Percentiles rank a stretch among this genome's conserved stretches.
These are phyloP conservation scores for Ochotona curzoniae DNA, from an alignment of 2,113 vertebrate species.

Conservation along the genomic window DNA sequence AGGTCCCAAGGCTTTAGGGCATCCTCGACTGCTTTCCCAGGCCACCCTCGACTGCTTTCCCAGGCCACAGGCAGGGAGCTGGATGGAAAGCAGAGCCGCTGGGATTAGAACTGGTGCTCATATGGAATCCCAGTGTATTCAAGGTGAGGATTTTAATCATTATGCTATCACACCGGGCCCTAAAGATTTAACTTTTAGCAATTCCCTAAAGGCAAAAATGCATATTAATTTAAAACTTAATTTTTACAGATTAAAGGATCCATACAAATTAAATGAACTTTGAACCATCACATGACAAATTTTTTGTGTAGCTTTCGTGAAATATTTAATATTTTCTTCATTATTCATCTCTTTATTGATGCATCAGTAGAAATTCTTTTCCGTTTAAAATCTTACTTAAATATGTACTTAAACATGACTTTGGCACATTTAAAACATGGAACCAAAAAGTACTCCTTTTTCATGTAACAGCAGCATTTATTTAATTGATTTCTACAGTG, in stretches of 20 bases:
- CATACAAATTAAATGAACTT: not conserved
- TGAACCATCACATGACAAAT: not conserved
- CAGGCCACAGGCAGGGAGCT: too few species aligned
- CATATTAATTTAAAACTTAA: not conserved
- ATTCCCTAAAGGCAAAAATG: not conserved
- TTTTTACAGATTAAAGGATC: conserved; percentile 36
- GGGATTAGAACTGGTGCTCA: too few species aligned
- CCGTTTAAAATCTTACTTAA: not conserved
- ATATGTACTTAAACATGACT: not conserved
- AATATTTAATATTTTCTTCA: not conserved
- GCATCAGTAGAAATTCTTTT: not conserved
- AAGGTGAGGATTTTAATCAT: too few species aligned
- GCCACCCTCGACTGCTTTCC: too few species aligned
- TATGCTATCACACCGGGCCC: too few species aligned
- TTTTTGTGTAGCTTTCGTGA: not conserved
- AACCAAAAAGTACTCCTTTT: not conserved
- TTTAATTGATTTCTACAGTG: not conserved
- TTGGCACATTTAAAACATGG: conserved; percentile 2
- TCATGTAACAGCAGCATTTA: not conserved
- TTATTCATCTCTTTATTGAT: not conserved
- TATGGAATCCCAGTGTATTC: too few species aligned
- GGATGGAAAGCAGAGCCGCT: too few species aligned
- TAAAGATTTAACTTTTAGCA: not conserved
- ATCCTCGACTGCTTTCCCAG: too few species aligned
- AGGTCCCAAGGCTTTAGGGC: too few species aligned